A percentile compares a stretch with the other conserved stretches of the same genome.
Conservation (phyloP, 2,797 vertebrate genomes). For the Syndactyla subalaris region DNA sequence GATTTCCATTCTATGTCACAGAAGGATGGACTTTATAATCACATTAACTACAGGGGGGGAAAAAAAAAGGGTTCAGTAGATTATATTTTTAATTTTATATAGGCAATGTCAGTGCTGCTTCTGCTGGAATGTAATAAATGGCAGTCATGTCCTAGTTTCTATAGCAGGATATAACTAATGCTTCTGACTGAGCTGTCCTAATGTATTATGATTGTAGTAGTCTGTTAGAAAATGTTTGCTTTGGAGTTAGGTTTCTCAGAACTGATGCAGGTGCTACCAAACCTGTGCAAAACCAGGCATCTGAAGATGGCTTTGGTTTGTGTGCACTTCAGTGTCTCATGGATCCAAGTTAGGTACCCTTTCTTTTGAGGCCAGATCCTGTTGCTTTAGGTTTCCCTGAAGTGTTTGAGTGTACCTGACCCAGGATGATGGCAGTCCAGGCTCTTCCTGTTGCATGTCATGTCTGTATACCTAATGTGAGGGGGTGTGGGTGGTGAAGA, state of each 20-base stretch:
- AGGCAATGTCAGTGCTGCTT: not conserved
- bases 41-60: not conserved
- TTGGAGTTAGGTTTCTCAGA: not conserved
- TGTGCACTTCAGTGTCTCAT: accelerated
- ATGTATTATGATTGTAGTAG: not conserved
- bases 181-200: not conserved
- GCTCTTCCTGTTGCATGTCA: constrained; percentile 6
- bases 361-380: not conserved
- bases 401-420: not conserved
- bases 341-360: accelerated
- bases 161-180: not conserved
- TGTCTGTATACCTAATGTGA: not conserved
- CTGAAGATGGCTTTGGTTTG: not conserved
- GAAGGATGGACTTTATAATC: not conserved
- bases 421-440: not conserved
- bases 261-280: not conserved
- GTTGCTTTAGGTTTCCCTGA: not conserved
- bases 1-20: not conserved
- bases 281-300: not conserved
- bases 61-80: accelerated
- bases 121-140: not conserved
- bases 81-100: not conserved
- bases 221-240: not conserved
- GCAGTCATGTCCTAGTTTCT: not conserved
- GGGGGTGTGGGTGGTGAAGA: not conserved